Base-by-base conservation (phyloP, 2,113 vertebrate species). In the Gila orcuttii region DNA sequence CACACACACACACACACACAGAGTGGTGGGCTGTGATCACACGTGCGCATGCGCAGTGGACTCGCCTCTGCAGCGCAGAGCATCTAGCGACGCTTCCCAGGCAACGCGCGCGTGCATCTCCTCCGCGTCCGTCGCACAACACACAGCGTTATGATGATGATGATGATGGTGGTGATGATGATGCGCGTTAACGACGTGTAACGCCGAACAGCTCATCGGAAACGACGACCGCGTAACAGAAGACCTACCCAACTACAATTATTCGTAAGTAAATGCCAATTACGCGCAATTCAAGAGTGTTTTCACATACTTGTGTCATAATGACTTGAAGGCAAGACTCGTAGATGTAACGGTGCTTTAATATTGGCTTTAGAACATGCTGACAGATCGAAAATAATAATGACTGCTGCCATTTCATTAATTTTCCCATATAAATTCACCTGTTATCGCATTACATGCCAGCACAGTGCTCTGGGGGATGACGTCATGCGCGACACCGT, bases 1-100 rank as follows among this genome's bases (percentile, higher is more conserved):
- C 64, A 19, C 62, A 33, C 64, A 17, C 50, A 23, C 45, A 3
- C 45, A 21, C 64, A 60, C 76, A 4, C 50, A 28, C 62, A 69
- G 85, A 62, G 86, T 88, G 83, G 87, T 86, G 85, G 83, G 79
- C 82, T 3, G 71, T 31, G 64, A 64, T 75, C 21, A 69, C 74
- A n/a, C 69, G 9, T 36, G 60, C 88, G 86, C 89, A 86, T 89
- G 89, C 89, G 87, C 82, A 15, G 52, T 90, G 79, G 73, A 25
- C 36, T 68, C 87, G n/a, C 17, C 85, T 82, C 89, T 89, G 89
- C 89, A 87, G 89, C 33, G 79, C 71, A 47, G 59, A 19, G 64
- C 62, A 25, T 79, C 31, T 13, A 77, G 47, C 81, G 87, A 84
- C 85, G 87, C 87, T 86, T 74, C 82, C 87, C 81, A 75, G 84